These are phyloP conservation scores for Epizoanthus fatuus DNA, from an alignment of 92 coral and sea anemone species.

Conservation along the genomic window DNA sequence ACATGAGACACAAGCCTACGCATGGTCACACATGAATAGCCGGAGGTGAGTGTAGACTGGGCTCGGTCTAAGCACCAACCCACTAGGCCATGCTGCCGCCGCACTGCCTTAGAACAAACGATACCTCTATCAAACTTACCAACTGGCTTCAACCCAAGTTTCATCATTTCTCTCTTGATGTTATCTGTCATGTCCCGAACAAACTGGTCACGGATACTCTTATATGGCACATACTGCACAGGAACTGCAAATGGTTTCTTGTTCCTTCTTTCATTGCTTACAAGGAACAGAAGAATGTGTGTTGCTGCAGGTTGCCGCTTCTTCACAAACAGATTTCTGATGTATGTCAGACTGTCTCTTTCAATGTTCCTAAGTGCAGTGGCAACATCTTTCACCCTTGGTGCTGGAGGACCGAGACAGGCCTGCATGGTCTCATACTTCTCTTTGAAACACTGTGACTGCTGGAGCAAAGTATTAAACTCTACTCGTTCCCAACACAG, in stretches of 20 bases:
- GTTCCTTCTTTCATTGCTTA: constrained; percentile 64
- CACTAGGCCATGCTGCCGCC: too few relatives aligned
- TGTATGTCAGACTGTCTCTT: constrained; percentile 35
- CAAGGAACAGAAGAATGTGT: constrained; percentile 51
- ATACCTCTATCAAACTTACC: constrained; percentile 39
- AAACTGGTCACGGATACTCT: constrained; percentile 65
- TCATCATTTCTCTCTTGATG: constrained; percentile 54
- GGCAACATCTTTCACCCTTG: constrained; percentile 11
- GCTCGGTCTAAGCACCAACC: too few relatives aligned
- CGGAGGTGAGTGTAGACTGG: too few relatives aligned
- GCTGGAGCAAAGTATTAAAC: constrained; percentile 10
- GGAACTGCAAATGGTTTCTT: constrained; percentile 72
- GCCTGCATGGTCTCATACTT: too few relatives aligned
- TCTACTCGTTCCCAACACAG: constrained; percentile 71
- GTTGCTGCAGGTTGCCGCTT: constrained; percentile 76
- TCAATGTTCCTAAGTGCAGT: constrained; percentile 13
- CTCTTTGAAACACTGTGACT: background rate
- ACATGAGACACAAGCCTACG: too few relatives aligned
- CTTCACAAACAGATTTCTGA: constrained; percentile 54
- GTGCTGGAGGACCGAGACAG: too few relatives aligned
- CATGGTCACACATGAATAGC: too few relatives aligned
- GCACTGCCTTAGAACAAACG: too few relatives aligned
- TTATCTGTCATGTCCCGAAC: constrained; percentile 60
- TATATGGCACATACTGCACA: constrained; percentile 72
- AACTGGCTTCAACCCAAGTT: constrained; percentile 55